Evolutionary conservation across 2,113 vertebrate genomes (phyloP).

Genomic region (Sakesphorus luctuosus): DNA sequence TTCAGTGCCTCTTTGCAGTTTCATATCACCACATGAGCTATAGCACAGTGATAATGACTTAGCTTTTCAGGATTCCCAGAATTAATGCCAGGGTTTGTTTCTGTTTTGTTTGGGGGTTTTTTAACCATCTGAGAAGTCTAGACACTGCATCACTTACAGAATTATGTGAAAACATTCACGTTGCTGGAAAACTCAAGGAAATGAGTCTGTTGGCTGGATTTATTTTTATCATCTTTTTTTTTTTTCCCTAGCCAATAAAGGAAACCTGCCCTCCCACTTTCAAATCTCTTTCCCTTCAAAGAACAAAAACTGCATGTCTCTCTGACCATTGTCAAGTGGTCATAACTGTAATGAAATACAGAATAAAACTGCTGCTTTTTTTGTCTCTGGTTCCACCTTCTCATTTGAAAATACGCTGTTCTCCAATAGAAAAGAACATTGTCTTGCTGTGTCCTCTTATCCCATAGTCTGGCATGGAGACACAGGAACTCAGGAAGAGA

Average conservation of each 20-base stretch:
- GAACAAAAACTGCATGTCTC: background rate
- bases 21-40: background rate
- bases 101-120: background rate
- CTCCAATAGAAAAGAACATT: background rate
- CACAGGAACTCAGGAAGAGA: background rate
- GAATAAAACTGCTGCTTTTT: slow-evolving; percentile 25
- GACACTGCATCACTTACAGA: slow-evolving; percentile 71
- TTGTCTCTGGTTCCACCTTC: slow-evolving; percentile 29
- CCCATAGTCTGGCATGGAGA: background rate
- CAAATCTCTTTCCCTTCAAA: background rate
- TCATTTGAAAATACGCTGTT: slow-evolving; percentile 21
- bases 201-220: slow-evolving; percentile 23
- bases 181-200: slow-evolving; percentile 45
- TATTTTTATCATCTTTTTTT: background rate
- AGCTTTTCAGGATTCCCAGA: slow-evolving; percentile 58
- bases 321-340: background rate
- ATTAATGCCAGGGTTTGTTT: slow-evolving; percentile 52
- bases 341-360: background rate
- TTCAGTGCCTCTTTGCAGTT: background rate
- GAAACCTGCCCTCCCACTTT: slow-evolving; percentile 5
- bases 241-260: background rate
- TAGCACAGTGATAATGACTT: slow-evolving; percentile 23
- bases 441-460: slow-evolving; percentile 29
- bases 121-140: slow-evolving; percentile 73
- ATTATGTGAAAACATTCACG: slow-evolving; percentile 47